phyloP scores from a whole-genome alignment of 1,140 invertebrate genomes.

The Cotesia glomerata region DNA sequence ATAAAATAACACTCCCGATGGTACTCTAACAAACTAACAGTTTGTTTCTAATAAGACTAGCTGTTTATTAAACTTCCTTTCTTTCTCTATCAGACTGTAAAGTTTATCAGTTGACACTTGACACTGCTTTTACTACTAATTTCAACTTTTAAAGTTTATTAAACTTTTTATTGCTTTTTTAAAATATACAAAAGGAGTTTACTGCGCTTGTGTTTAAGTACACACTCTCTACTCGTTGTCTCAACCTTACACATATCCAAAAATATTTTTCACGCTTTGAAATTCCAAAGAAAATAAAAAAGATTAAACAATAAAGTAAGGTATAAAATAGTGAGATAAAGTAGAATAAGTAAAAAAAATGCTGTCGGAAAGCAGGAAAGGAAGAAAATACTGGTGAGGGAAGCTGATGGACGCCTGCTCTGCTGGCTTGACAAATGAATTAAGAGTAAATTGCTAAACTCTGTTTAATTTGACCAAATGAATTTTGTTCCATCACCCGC shows the following conservation, averaged over 20 bases:
- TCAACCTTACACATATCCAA: too few species aligned
- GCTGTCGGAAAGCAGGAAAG: not conserved
- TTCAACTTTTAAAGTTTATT: too few species aligned
- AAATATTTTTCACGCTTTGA: not conserved
- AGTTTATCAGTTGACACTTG: not conserved
- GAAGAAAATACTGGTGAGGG: not conserved
- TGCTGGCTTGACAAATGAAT: constrained; percentile 51
- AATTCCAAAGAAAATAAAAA: not conserved
- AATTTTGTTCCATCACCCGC: constrained; percentile 50
- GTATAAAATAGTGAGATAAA: not conserved
- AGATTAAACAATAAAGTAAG: constrained; percentile 3
- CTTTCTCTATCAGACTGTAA: not conserved
- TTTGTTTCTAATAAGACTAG: not conserved
- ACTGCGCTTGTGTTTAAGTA: too few species aligned
- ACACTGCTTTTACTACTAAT: not conserved
- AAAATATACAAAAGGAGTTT: too few species aligned
- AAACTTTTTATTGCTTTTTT: too few species aligned
- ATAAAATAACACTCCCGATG: too few species aligned
- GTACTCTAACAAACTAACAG: not conserved
- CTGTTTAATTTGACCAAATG: constrained; percentile 59
- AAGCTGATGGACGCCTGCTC: constrained; percentile 1
- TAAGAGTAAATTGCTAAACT: constrained; percentile 58
- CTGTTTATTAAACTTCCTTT: not conserved
- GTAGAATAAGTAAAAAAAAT: constrained; percentile 5
- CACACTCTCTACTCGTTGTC: too few species aligned